Percentiles rank a stretch among this genome's conserved stretches.
These are phyloP conservation scores for Leptopilina boulardi DNA, from an alignment of 1,140 invertebrate species.

Conservation along the genomic window DNA sequence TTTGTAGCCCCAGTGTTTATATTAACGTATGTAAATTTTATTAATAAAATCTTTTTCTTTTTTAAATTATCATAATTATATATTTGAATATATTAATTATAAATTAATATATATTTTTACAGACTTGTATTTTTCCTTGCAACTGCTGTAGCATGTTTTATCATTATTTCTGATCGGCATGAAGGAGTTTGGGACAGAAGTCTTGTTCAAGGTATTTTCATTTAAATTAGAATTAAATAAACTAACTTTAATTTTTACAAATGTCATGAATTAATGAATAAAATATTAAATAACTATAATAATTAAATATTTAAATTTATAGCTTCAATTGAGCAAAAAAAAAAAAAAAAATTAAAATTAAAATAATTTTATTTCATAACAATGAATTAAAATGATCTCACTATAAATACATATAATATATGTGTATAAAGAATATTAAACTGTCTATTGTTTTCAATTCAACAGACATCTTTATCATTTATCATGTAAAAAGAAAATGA, in stretches of 20 bases:
- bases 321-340: neutral
- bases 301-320: neutral
- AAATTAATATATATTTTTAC: conserved; percentile 45
- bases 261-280: too few relatives aligned
- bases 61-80: conserved; percentile 48
- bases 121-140: conserved; percentile 89
- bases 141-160: conserved; percentile 85
- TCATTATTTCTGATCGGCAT: conserved; percentile 88
- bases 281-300: too few relatives aligned
- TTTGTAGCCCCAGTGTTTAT: conserved; percentile 89
- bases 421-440: neutral
- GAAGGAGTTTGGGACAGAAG: conserved; percentile 88
- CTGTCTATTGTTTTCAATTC: conserved; percentile 23
- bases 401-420: neutral
- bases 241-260: conserved; percentile 32
- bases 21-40: conserved; percentile 79
- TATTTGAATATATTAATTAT: neutral
- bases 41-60: conserved; percentile 20
- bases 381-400: neutral
- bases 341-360: neutral
- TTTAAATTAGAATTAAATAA: neutral
- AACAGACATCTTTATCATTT: neutral
- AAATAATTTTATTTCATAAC: neutral
- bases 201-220: conserved; percentile 82
- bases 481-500: neutral